Evolutionary conservation across 2,888 invertebrate genomes (phyloP).

Genomic region (Rapana venosa): DNA sequence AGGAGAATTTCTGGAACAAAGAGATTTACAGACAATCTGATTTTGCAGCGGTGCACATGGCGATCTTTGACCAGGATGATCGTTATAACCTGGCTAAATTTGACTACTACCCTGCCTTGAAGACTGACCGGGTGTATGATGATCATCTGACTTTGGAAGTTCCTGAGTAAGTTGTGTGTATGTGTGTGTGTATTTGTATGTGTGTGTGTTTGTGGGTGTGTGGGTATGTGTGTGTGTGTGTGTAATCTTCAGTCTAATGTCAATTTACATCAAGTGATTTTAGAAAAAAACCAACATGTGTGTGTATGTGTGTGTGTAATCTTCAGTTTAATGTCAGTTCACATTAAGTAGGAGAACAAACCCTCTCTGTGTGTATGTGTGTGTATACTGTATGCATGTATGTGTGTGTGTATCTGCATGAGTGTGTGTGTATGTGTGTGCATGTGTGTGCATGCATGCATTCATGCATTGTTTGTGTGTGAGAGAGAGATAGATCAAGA

Average conservation of each 20-base stretch:
- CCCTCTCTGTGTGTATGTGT: not conserved
- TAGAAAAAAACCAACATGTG: too few relatives aligned
- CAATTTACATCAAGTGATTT: too few relatives aligned
- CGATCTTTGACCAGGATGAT: conserved; percentile 75
- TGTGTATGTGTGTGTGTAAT: too few relatives aligned
- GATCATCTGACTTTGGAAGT: conserved; percentile 89
- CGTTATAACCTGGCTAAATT: conserved; percentile 94
- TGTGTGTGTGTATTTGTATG: not conserved
- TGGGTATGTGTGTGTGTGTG: not conserved
- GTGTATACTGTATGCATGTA: not conserved
- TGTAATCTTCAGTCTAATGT: not conserved
- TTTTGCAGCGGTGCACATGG: conserved; percentile 61
- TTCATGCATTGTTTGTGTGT: too few relatives aligned
- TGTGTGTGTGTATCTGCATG: not conserved
- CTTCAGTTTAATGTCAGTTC: too few relatives aligned
- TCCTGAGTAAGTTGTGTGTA: conserved; percentile 80
- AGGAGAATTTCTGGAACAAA: conserved; percentile 93
- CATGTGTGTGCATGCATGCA: too few relatives aligned
- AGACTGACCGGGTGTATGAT: conserved; percentile 92
- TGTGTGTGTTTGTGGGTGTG: not conserved
- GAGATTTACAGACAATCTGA: conserved; percentile 54
- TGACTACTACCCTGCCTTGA: conserved; percentile 91
- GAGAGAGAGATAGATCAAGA: too few relatives aligned
- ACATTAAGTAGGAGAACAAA: too few relatives aligned
- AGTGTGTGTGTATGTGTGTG: not conserved